These are phyloP conservation scores for Lateolabrax maculatus DNA, from an alignment of 2,797 vertebrate genomes.

Conservation along the genomic window DNA sequence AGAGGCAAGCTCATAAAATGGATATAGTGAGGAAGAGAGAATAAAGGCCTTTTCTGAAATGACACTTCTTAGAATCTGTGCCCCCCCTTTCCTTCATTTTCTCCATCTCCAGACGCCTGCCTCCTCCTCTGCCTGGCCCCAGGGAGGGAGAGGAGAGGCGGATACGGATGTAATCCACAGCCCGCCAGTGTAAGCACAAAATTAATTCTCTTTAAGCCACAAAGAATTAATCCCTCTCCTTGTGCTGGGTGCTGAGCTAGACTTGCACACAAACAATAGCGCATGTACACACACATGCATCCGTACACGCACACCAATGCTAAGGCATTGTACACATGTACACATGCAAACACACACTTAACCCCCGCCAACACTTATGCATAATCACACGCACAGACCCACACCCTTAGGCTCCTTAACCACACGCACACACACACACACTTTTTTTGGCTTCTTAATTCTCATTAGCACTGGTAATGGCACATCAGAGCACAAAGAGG, in stretches of 20 bases:
- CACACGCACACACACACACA: conserved; percentile 62
- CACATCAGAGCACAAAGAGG: conserved; percentile 85
- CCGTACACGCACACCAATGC: conserved; percentile 44
- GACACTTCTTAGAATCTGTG: conserved; percentile 71
- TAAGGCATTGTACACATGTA: conserved; percentile 53
- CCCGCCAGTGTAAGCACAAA: conserved; percentile 88
- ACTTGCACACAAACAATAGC: conserved; percentile 74
- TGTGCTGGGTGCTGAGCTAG: conserved; percentile 77
- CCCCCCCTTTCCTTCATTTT: conserved; percentile 59
- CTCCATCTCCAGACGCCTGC: conserved; percentile 74
- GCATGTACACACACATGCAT: conserved; percentile 40
- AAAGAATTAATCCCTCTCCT: conserved; percentile 88
- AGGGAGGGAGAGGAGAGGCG: conserved; percentile 78
- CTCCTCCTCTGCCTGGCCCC: conserved; percentile 75
- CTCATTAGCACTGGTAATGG: conserved; percentile 88
- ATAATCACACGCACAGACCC: conserved; percentile 58
- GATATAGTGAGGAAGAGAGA: conserved; percentile 51
- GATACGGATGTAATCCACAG: conserved; percentile 87
- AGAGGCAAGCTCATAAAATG: conserved; percentile 64
- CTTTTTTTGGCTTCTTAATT: conserved; percentile 84
- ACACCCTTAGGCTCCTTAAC: conserved; percentile 75
- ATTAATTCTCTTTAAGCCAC: conserved; percentile 89
- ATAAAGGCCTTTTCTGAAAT: conserved; percentile 78
- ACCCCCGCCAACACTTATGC: conserved; percentile 45
- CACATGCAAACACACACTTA: conserved; percentile 61